Evolutionary conservation across 2,888 invertebrate genomes (phyloP), one percentile per base, ranked within the genome.

Genomic region (Dicyrtoma fusca): DNA sequence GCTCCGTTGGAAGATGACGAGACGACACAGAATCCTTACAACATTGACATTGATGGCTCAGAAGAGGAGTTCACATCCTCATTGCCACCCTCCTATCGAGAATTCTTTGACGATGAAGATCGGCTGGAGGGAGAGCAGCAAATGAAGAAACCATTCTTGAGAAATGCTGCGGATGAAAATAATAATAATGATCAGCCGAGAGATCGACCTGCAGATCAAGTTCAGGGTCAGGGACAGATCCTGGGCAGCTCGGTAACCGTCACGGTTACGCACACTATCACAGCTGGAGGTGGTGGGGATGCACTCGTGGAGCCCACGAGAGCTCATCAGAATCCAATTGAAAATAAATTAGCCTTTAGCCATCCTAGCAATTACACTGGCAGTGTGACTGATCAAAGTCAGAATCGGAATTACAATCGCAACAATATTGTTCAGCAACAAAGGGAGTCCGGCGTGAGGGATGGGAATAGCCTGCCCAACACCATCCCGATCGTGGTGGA

Each of bases 241-340:
- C 8, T 5, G 23, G 5, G 13, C 21, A 21, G 44, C 19, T 61
- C 71, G 6, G 63, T 74, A 2, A 74, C 71, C 10, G 74, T 68
- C 42, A 74, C 74, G 10, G 68, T 71, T 13, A 71, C 71, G 17
- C 65, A 74, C 17, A 68, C 74, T 2, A 21, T 71, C 19, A 49
- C 53, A 11, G 25, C 68, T 0, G 13, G 10, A 21, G 26, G 42
- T 26, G 11, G 2, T 17, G n/a, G 11, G 2, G 21, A 21, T 55
- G 13, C 13, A 23, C 19, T 13, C 14, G 34, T 14, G 2, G 8
- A 14, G 19, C 53, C 53, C 8, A n/a, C 53, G 25, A 19, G 44
- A 19, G n/a, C 19, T 19, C 61, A 44, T 17, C 55, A 23, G 23
- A 14, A 17, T n/a, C 1, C 14, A 14, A 26, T 21, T 5, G 44